phyloP scores from a whole-genome alignment of 2,113 vertebrate species.

The Dicerorhinus sumatrensis region DNA sequence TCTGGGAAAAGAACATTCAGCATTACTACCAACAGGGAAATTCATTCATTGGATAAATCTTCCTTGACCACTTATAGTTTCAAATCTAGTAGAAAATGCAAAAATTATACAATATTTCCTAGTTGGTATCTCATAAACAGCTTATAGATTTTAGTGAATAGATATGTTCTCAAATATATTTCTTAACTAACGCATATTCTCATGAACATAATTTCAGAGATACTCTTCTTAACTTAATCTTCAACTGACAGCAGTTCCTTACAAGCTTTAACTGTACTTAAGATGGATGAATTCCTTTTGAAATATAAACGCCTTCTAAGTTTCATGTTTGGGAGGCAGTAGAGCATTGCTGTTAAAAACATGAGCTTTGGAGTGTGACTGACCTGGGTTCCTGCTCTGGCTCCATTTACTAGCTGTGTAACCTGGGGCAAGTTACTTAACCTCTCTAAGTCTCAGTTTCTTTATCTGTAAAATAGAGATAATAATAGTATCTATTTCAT shows the following conservation, averaged over 20 bases:
- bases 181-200: constrained; percentile 51
- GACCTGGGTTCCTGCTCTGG: constrained; percentile 63
- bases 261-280: constrained; percentile 35
- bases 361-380: constrained; percentile 51
- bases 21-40: not conserved
- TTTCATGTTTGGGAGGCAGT: constrained; percentile 54
- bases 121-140: constrained; percentile 15
- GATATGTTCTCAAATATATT: constrained; percentile 8
- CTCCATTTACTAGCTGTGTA: constrained; percentile 75
- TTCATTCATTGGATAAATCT: constrained; percentile 23
- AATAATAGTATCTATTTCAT: constrained; percentile 71
- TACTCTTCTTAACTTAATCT: constrained; percentile 19
- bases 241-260: constrained; percentile 1
- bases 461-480: constrained; percentile 75
- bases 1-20: constrained; percentile 46
- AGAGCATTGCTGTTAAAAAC: constrained; percentile 17
- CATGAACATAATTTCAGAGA: constrained; percentile 42
- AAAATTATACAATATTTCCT: constrained; percentile 46
- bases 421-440: constrained; percentile 71
- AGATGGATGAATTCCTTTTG: constrained; percentile 29
- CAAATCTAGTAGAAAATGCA: constrained; percentile 42
- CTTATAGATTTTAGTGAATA: constrained; percentile 20
- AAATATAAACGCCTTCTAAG: constrained; percentile 32
- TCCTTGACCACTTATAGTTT: constrained; percentile 34
- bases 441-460: constrained; percentile 75